These are phyloP conservation scores for Vidua chalybeata DNA, from an alignment of 2,113 vertebrate species.

Conservation along the genomic window DNA sequence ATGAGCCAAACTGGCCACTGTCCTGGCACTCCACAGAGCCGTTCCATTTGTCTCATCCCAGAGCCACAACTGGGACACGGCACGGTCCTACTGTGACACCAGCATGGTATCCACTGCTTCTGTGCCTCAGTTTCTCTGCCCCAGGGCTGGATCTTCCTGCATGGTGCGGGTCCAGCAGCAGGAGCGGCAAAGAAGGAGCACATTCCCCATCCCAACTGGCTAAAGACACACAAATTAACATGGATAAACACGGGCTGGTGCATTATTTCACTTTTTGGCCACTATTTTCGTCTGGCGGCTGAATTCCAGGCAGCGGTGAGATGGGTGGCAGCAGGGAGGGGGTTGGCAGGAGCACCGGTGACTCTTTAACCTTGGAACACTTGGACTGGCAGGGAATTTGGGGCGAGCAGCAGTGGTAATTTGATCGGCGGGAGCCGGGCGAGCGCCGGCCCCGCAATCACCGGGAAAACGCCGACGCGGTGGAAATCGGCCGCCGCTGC, in stretches of 20 bases:
- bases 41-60: rapidly evolving
- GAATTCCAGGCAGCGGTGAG: rapidly evolving
- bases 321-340: background rate
- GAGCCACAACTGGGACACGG: rapidly evolving
- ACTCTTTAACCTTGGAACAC: slow-evolving; percentile 12
- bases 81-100: rapidly evolving
- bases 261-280: background rate
- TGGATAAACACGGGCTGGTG: rapidly evolving
- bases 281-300: rapidly evolving
- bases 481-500: background rate
- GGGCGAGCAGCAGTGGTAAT: background rate
- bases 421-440: background rate
- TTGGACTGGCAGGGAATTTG: background rate
- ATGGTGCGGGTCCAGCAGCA: rapidly evolving
- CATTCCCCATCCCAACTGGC: background rate
- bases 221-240: background rate
- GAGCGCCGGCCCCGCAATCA: background rate
- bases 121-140: background rate
- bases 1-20: background rate
- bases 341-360: background rate
- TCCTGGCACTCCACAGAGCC: background rate
- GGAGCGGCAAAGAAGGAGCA: background rate
- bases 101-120: rapidly evolving
- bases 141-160: background rate
- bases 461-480: background rate